These are phyloP conservation scores for Crematogaster levior DNA, from an alignment of 2,888 invertebrate genomes.

Conservation along the genomic window DNA sequence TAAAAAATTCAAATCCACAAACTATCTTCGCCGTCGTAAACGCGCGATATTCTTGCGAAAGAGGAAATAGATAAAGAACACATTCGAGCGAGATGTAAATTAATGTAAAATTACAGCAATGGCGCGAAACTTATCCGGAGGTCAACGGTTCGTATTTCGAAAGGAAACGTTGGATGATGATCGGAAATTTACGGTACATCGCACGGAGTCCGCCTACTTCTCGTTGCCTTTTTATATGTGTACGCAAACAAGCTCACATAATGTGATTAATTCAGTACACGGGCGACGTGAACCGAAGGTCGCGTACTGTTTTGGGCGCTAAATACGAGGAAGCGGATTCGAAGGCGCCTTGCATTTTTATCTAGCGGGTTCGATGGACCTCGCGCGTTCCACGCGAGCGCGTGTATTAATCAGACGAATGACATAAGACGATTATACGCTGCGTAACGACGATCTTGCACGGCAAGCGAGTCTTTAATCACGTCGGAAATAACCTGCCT, in stretches of 20 bases:
- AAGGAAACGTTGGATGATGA: slow-evolving; percentile 7
- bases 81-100: slow-evolving; percentile 22
- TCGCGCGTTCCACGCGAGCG: slow-evolving; percentile 6
- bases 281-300: slow-evolving; percentile 21
- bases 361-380: slow-evolving; percentile 24
- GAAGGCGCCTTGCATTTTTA: slow-evolving; percentile 15
- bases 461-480: not conserved
- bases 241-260: slow-evolving; percentile 46
- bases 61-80: slow-evolving; percentile 10
- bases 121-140: slow-evolving; percentile 6
- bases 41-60: not conserved
- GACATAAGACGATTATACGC: slow-evolving; percentile 34
- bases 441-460: slow-evolving; percentile 7
- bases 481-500: slow-evolving; percentile 1
- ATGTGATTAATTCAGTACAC: slow-evolving; percentile 42
- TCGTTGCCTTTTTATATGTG: slow-evolving; percentile 16
- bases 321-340: slow-evolving; percentile 16
- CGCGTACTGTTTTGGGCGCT: slow-evolving; percentile 11
- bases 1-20: not conserved
- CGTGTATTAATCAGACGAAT: slow-evolving; percentile 35
- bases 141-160: not conserved
- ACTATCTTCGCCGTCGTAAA: not conserved
- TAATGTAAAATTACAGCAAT: slow-evolving; percentile 1
- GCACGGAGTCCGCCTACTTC: slow-evolving; percentile 4
- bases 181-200: slow-evolving; percentile 38